Base-by-base conservation (phyloP, 2,113 vertebrate genomes). In the Platichthys flesus region DNA sequence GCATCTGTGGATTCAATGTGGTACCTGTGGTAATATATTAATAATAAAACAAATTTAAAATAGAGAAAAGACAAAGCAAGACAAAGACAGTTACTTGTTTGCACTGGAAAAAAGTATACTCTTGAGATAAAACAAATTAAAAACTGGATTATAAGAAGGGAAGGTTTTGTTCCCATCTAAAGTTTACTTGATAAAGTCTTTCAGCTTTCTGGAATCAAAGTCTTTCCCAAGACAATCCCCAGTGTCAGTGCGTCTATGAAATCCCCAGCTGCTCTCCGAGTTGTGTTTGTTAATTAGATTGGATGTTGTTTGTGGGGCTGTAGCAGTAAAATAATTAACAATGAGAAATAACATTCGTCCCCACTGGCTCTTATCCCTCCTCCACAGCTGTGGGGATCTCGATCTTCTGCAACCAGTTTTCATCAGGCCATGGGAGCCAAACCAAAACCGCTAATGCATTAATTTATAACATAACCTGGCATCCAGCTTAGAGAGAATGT, bases 251-350 rank as follows among this genome's bases (percentile, higher is more conserved):
- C 23, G 1, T 64, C 68, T 74, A 49, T 26, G 1, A 14, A 62
- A 31, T 80, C 75, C 71, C 72, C 79, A 60, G 67, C 69, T 67
- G 79, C 63, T 82, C 65, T 65, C 28, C 69, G 57, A 15, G 71
- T 81, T 66, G 71, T 70, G 74, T 70, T 83, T 82, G 84, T 64
- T 89, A 83, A 88, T 91, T 86, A 85, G 75, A 86, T 74, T 84
- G 68, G 71, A 67, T 86, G 65, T 72, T 74, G 75, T 82, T 80
- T 81, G 74, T 86, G 60, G 57, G 60, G 63, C 47, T 66, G 23
- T 40, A 67, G 65, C 76, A 77, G 69, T 82, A 78, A 85, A 85
- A 89, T 79, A 86, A 90, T 88, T 89, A 81, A 87, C 77, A 71
- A 81, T 76, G 74, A 88, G 76, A 84, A 88, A 90, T 72, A 83